These are phyloP conservation scores for Drosophila hawaiiensis DNA, from an alignment of 2,888 invertebrate species.

Conservation along the genomic window DNA sequence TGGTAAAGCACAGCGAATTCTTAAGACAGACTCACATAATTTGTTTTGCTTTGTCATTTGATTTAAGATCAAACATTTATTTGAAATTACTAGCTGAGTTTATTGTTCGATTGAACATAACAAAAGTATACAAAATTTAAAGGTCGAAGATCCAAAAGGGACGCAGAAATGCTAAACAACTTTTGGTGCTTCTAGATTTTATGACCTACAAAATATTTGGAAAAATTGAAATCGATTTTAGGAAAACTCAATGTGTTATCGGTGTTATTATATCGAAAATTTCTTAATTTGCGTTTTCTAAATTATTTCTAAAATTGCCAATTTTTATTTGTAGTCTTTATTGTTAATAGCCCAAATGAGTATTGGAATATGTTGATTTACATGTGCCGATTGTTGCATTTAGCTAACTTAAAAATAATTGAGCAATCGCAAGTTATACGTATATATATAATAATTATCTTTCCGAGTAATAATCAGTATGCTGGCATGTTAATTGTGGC, in stretches of 20 bases:
- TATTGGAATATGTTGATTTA: background rate
- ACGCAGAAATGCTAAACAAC: background rate
- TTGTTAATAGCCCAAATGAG: background rate
- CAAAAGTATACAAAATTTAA: background rate
- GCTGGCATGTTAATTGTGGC: constrained; percentile 50
- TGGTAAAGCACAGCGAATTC: background rate
- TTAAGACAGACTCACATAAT: background rate
- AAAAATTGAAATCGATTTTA: background rate
- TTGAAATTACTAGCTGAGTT: background rate
- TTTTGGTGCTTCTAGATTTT: background rate
- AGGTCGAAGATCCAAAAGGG: background rate
- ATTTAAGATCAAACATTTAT: background rate
- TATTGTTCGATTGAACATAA: background rate
- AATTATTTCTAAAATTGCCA: background rate
- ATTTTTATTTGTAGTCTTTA: background rate
- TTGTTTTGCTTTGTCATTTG: background rate
- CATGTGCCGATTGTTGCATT: background rate
- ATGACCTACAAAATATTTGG: background rate
- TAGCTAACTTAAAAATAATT: background rate
- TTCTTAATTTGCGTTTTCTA: background rate
- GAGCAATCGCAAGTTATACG: background rate
- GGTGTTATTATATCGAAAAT: background rate
- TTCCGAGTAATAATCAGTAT: constrained; percentile 3
- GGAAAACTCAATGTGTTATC: background rate
- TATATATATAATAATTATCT: background rate